Conservation (phyloP, 2,797 vertebrate species). For the Myotis myotis region DNA sequence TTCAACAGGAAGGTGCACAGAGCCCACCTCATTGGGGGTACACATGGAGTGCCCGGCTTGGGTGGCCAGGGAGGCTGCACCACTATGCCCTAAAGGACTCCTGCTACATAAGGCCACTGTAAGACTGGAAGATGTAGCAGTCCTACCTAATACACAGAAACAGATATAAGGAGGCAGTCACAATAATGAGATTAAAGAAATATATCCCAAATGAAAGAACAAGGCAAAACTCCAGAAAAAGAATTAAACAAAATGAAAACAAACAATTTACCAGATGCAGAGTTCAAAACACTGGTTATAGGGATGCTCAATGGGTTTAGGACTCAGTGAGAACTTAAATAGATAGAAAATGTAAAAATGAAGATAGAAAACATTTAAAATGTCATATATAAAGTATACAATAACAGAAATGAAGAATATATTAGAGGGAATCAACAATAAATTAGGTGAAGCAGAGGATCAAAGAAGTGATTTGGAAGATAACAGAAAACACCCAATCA, state of each 20-base stretch:
- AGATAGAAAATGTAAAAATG: background rate
- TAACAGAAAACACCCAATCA: background rate
- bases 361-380: background rate
- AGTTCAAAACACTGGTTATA: background rate
- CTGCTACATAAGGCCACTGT: background rate
- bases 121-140: background rate
- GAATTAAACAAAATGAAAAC: background rate
- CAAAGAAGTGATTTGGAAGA: background rate
- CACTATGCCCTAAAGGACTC: too few relatives aligned
- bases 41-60: background rate
- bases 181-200: background rate
- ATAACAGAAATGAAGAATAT: background rate
- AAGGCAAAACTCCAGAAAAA: background rate
- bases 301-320: background rate
- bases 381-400: background rate
- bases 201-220: background rate
- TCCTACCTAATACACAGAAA: background rate
- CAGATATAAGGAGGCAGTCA: background rate
- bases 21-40: background rate
- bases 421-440: background rate
- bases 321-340: background rate
- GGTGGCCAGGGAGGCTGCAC: background rate
- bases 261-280: background rate
- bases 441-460: background rate
- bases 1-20: background rate